Conservation (phyloP, 2,797 vertebrate genomes). For the Crocidura indochinensis region DNA sequence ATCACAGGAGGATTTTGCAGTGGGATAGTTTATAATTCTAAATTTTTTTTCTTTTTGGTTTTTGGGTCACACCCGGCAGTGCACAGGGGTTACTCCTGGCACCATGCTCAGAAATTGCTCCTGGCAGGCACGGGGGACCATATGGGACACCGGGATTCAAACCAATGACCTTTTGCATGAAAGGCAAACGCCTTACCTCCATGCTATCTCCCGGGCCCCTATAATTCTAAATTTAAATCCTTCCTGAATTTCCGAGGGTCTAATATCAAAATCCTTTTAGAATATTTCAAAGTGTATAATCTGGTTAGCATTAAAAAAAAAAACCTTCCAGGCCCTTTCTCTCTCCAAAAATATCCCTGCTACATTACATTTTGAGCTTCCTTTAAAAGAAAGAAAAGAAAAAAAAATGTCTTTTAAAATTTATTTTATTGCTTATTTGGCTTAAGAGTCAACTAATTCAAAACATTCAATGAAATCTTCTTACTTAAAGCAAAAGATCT, state of each 20-base stretch:
- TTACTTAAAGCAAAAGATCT: conserved; percentile 66
- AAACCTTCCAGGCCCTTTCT: conserved; percentile 66
- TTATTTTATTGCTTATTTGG: conserved; percentile 76
- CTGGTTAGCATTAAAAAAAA: conserved; percentile 73
- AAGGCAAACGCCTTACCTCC: too few relatives aligned
- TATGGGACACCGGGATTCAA: too few relatives aligned
- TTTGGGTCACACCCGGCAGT: too few relatives aligned
- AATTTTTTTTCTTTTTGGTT: too few relatives aligned
- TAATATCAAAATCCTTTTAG: conserved; percentile 83
- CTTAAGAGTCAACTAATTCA: conserved; percentile 74
- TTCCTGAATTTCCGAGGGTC: conserved; percentile 77
- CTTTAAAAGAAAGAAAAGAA: conserved; percentile 1
- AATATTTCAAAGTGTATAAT: conserved; percentile 81
- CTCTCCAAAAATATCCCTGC: conserved; percentile 79
- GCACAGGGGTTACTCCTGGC: too few relatives aligned
- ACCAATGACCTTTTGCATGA: too few relatives aligned
- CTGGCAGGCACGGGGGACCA: too few relatives aligned
- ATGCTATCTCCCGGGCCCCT: too few relatives aligned
- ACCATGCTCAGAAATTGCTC: too few relatives aligned
- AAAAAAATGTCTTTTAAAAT: conserved; percentile 56
- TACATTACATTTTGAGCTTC: conserved; percentile 64
- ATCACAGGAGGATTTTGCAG: conserved; percentile 69
- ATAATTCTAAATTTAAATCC: conserved; percentile 82
- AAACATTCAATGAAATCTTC: conserved; percentile 58
- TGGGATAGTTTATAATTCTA: conserved; percentile 70